phyloP scores from a whole-genome alignment of 2,797 vertebrate genomes.

The Hyperoplus lanceolatus region DNA sequence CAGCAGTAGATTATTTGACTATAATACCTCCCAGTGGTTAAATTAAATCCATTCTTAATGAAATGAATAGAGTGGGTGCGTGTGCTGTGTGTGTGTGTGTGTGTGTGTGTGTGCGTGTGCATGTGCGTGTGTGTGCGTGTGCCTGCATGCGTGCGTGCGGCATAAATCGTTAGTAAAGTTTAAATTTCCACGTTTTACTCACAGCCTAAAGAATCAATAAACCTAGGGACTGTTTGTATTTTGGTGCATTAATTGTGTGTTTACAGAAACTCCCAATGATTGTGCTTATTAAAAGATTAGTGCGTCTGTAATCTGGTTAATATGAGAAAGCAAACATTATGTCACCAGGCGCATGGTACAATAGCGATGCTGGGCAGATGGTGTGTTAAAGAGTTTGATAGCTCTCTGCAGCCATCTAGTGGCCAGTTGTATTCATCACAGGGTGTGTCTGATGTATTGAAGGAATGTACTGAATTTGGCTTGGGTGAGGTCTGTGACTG shows the following conservation, averaged over 20 bases:
- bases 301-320: conserved; percentile 19
- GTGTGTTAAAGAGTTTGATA: background rate
- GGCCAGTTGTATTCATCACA: conserved; percentile 43
- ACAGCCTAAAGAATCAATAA: conserved; percentile 21
- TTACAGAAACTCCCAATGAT: conserved; percentile 40
- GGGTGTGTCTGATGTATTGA: background rate
- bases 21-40: conserved; percentile 59
- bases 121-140: no score
- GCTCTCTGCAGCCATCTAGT: conserved; percentile 75
- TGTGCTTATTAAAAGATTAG: conserved; percentile 51
- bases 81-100: no score
- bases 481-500: background rate
- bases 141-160: no score
- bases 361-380: background rate
- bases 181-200: conserved; percentile 35
- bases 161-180: conserved; percentile 49
- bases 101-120: no score
- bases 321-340: conserved; percentile 31
- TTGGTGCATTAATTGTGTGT: conserved; percentile 15
- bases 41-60: conserved; percentile 65
- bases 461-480: background rate
- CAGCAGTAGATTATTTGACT: conserved; percentile 56
- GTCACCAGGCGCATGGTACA: background rate
- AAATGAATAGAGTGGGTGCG: conserved; percentile 49
- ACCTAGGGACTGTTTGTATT: conserved; percentile 16